Percentiles rank a stretch among this genome's conserved stretches.
Conservation (phyloP, 1,140 invertebrate genomes). For the Tigriopus japonicus region DNA sequence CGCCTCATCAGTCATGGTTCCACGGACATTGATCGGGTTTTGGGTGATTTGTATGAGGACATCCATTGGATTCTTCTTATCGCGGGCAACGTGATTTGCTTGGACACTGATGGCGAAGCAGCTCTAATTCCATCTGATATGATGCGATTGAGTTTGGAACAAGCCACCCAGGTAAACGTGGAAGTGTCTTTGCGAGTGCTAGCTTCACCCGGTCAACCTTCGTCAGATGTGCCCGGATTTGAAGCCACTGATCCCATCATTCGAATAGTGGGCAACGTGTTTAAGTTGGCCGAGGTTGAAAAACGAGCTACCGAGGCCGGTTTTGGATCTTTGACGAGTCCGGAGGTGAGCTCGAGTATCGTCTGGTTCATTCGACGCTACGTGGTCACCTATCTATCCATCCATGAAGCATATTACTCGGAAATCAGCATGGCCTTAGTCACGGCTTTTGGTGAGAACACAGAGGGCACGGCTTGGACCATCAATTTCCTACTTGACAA, state of each 20-base stretch:
- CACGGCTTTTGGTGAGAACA: conserved; percentile 39
- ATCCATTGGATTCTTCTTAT: conserved; percentile 71
- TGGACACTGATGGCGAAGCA: conserved; percentile 51
- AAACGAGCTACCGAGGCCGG: conserved; percentile 39
- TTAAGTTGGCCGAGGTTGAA: conserved; percentile 29
- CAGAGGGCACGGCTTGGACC: conserved; percentile 36
- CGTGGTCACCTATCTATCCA: conserved; percentile 50
- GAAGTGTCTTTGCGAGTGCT: conserved; percentile 38
- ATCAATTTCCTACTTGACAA: conserved; percentile 41
- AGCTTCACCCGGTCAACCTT: conserved; percentile 29
- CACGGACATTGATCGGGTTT: conserved; percentile 31
- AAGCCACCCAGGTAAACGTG: conserved; percentile 33
- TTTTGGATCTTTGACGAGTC: conserved; percentile 44
- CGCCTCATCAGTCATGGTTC: conserved; percentile 33
- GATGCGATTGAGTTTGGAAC: conserved; percentile 43
- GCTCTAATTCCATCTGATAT: conserved; percentile 54
- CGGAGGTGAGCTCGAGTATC: conserved; percentile 52
- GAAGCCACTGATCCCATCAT: conserved; percentile 38
- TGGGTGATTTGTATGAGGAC: conserved; percentile 55
- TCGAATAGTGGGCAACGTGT: conserved; percentile 21
- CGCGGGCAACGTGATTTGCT: conserved; percentile 42
- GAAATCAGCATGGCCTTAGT: conserved; percentile 31
- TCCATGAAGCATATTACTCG: conserved; percentile 42
- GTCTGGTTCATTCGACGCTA: conserved; percentile 63
- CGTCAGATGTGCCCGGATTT: conserved; percentile 30